Evolutionary conservation across 2,888 invertebrate genomes (phyloP), one percentile per base, ranked within the genome.

Genomic region (Aporophyla lueneburgensis): DNA sequence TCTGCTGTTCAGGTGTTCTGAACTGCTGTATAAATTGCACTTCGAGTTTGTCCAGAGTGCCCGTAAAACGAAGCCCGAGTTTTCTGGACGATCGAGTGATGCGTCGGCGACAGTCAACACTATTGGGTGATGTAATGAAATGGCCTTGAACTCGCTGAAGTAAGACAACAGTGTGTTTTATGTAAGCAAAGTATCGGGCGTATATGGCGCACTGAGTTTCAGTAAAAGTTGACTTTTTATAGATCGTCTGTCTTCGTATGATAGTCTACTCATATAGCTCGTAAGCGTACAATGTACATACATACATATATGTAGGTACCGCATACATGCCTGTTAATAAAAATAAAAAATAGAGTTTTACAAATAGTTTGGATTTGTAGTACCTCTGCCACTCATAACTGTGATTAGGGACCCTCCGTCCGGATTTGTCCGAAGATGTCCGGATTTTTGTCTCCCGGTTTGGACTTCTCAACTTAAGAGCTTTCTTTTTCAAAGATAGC

Each of bases 31-130:
- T 54, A 68, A 24, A 40, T 68, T 40, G 9, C 16, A 43, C 7
- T 7, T n/a, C n/a, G 6, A 62, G 43, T 27, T 24, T 85, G 88
- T 89, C 89, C 89, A 81, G 81, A 83, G 78, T 76, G 70, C 83
- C 87, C 86, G 83, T 87, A 87, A 87, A 86, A 84, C 76, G 73
- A 67, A 80, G 78, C 78, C 84, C 33, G 65, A 88, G 87, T 92
- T 93, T 93, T 93, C 93, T 92, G 87, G 85, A 59, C 81, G 73
- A 85, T 86, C 83, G 74, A 76, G 74, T 79, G 82, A 78, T 84
- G 80, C 77, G 75, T 70, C 80, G 74, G 87, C 83, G 87, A 87
- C 87, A 87, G 78, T 86, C 78, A 76, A 76, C 71, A 73, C 71
- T 61, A 69, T n/a, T 67, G 67, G 49, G 24, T 81, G 81, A 80